Conservation (phyloP, 2,888 invertebrate genomes). For the Syrphus vitripennis region DNA sequence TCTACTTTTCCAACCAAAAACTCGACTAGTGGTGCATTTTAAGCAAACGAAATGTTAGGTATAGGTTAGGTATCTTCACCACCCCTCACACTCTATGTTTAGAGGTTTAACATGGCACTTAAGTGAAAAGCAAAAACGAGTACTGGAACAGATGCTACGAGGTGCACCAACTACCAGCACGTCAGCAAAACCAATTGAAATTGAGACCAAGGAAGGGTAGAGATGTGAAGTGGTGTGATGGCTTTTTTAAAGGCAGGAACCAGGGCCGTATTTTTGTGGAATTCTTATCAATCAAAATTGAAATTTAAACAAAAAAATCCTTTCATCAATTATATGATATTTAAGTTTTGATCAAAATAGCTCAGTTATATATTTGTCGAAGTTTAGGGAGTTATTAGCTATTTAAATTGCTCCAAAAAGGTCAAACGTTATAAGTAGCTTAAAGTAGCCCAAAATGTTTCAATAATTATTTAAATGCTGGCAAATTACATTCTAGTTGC, state of each 20-base stretch:
- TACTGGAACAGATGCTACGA: slow-evolving; percentile 62
- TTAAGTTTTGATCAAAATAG: too few species aligned
- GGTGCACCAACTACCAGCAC: slow-evolving; percentile 45
- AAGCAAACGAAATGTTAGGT: neutral
- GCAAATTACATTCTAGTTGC: too few species aligned
- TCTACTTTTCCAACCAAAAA: slow-evolving; percentile 17
- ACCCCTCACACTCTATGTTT: slow-evolving; percentile 40
- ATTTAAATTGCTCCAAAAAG: too few species aligned
- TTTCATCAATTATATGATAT: too few species aligned
- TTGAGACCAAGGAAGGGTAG: slow-evolving; percentile 38
- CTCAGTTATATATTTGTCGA: too few species aligned
- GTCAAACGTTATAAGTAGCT: too few species aligned
- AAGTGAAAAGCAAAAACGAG: slow-evolving; percentile 67
- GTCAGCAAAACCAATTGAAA: slow-evolving; percentile 66
- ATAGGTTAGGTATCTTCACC: neutral
- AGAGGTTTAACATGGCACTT: slow-evolving; percentile 69
- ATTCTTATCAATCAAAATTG: neutral
- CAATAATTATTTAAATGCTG: too few species aligned
- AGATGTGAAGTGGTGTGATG: neutral
- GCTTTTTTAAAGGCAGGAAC: neutral
- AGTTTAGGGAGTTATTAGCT: too few species aligned
- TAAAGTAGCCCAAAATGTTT: too few species aligned
- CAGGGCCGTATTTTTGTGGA: neutral
- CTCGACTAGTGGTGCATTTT: slow-evolving; percentile 1
- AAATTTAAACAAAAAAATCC: too few species aligned